Evolutionary conservation across 2,797 vertebrate genomes (phyloP).

Genomic region (Characodon lateralis): DNA sequence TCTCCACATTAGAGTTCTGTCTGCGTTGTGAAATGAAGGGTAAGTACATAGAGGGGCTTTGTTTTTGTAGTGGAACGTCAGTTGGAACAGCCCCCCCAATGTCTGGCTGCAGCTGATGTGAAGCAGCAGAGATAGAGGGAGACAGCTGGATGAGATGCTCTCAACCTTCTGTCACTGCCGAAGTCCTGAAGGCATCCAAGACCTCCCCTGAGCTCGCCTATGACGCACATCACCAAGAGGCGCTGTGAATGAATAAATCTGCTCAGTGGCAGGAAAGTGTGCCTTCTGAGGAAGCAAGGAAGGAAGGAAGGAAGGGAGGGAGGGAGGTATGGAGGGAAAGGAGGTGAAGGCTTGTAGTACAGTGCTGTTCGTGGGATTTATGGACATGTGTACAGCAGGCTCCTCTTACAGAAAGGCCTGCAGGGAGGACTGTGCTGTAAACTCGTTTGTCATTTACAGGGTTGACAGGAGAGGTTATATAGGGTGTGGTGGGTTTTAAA

Average conservation of each 20-base stretch:
- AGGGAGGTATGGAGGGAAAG: constrained; percentile 22
- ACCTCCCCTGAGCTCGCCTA: constrained; percentile 52
- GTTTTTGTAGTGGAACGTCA: constrained; percentile 68
- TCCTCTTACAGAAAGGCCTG: constrained; percentile 38
- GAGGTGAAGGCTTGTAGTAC: constrained; percentile 51
- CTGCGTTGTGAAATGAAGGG: constrained; percentile 21
- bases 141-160: constrained; percentile 73
- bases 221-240: constrained; percentile 31
- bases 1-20: constrained; percentile 2
- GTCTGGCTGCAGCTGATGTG: constrained; percentile 78
- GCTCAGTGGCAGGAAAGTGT: constrained; percentile 29
- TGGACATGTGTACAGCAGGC: constrained; percentile 35
- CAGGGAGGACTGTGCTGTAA: constrained; percentile 51
- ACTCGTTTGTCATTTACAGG: constrained; percentile 60
- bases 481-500: constrained; percentile 67
- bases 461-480: constrained; percentile 58
- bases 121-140: constrained; percentile 57
- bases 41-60: constrained; percentile 59
- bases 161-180: constrained; percentile 15
- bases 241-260: constrained; percentile 26
- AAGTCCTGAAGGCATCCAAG: constrained; percentile 45
- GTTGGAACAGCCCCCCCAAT: constrained; percentile 66
- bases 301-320: constrained; percentile 51
- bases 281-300: constrained; percentile 11
- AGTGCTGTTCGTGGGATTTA: not conserved